Percentiles rank a stretch among this genome's conserved stretches.
These are phyloP conservation scores for Mustela nigripes DNA, from an alignment of 2,113 vertebrate species.

Conservation along the genomic window DNA sequence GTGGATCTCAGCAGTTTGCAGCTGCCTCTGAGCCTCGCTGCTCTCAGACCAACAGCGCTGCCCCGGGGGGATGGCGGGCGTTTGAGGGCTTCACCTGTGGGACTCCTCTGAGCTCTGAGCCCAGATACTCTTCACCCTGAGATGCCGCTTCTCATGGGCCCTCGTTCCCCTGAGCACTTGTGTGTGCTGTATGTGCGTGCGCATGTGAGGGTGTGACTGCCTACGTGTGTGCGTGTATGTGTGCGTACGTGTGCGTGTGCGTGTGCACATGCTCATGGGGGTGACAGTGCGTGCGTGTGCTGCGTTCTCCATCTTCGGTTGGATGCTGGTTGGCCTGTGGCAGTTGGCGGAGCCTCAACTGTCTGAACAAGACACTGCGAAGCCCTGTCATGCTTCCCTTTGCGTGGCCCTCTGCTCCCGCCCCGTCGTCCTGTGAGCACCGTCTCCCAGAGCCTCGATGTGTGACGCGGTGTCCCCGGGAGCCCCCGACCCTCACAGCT, in stretches of 20 bases:
- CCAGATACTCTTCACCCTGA: not conserved
- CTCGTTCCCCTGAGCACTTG: accelerated
- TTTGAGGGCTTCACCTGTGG: not conserved
- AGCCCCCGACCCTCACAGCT: too few species aligned
- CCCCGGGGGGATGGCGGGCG: accelerated
- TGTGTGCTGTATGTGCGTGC: accelerated
- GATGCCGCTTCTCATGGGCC: not conserved
- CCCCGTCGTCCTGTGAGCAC: too few species aligned
- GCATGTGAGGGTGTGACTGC: not conserved
- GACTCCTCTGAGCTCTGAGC: not conserved
- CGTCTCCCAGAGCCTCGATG: not conserved
- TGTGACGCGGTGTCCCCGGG: not conserved
- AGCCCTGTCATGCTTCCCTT: not conserved
- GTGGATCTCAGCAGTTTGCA: not conserved
- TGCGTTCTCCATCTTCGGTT: not conserved
- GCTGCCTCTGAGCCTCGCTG: not conserved
- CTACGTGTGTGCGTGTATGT: accelerated
- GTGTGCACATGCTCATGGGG: not conserved
- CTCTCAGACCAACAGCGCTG: not conserved
- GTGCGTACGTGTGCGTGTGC: not conserved
- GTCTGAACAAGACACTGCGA: too few species aligned
- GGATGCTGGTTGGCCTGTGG: not conserved
- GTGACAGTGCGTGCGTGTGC: not conserved
- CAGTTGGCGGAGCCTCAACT: not conserved
- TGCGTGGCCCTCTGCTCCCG: not conserved